Evolutionary conservation across 1,140 invertebrate species (phyloP).

Genomic region (Drosophila sp.): DNA sequence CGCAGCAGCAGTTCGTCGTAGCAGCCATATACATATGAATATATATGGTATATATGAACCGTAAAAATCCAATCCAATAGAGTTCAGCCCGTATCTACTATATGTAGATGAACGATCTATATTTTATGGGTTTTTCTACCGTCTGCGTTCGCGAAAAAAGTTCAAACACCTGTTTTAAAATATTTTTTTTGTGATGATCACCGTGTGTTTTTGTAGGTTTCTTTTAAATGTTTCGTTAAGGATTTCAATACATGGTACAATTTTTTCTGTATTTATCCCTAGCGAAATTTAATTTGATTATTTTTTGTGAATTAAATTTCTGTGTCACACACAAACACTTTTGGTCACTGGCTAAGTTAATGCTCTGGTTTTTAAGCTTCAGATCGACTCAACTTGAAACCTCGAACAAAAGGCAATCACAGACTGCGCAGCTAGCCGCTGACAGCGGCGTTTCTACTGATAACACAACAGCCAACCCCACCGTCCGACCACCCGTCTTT

Average conservation of each 20-base stretch:
- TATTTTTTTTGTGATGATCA: not conserved
- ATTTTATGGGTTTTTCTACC: slow-evolving; percentile 16
- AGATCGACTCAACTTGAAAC: slow-evolving; percentile 70
- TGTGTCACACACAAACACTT: slow-evolving; percentile 49
- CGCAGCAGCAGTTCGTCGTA: slow-evolving; percentile 59
- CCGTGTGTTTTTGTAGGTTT: not conserved
- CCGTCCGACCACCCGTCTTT: slow-evolving; percentile 9
- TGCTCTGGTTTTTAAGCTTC: slow-evolving; percentile 42
- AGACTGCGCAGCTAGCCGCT: slow-evolving; percentile 40
- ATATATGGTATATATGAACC: slow-evolving; percentile 15
- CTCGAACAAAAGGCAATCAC: slow-evolving; percentile 77
- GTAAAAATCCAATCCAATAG: slow-evolving; percentile 8
- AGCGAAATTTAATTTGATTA: not conserved
- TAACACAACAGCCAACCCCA: slow-evolving; percentile 21
- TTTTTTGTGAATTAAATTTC: slow-evolving; percentile 24
- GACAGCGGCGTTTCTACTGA: slow-evolving; percentile 29
- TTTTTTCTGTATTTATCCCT: not conserved
- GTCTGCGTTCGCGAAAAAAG: slow-evolving; percentile 7
- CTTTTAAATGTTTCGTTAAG: not conserved
- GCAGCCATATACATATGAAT: slow-evolving; percentile 48
- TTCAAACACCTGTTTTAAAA: not conserved
- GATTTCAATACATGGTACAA: not conserved
- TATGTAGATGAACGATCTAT: slow-evolving; percentile 49
- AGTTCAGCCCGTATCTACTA: slow-evolving; percentile 39
- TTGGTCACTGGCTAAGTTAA: slow-evolving; percentile 63